Base-by-base conservation (phyloP, 2,888 invertebrate species). In the Diplazon laetatorius region DNA sequence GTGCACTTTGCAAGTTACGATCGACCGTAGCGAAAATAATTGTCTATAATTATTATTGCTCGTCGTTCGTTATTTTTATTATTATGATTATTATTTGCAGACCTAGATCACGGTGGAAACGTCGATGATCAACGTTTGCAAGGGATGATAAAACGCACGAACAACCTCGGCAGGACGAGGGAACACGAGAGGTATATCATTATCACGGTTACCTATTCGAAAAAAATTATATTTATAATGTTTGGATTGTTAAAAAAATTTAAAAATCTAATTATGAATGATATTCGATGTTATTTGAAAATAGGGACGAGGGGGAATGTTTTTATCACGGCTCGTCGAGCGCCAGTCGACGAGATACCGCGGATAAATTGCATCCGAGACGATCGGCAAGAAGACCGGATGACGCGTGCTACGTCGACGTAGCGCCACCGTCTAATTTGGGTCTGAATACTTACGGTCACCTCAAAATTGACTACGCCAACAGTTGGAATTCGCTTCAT, bases 401-500 rank as follows among this genome's bases (percentile, higher is more conserved):
- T 30, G 75, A 77, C 65, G 72, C 80, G 5, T 84, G 84, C 57
- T 85, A 85, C 72, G 75, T 83, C 37, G 85, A 86, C 62, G 82
- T 86, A 63, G 72, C 83, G 42, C 91, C 93, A 68, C 93, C 94
- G 2, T 92, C 93, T 59, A 94, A 94, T 89, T 94, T 96, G 90
- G 95, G 95, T 81, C 91, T 96, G 77, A 96, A 95, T 86, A 94
- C 94, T 85, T 95, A 96, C 87, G 96, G 96, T 68, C 94, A 96
- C 85, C 92, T 96, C 59, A 95, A 96, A 91, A 96, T 96, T 83
- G 96, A 96, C 89, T 96, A 96, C 87, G 95, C 95, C 1, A 95
- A 94, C 91, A 96, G 95, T 91, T 96, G 96, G 96, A 95, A 95
- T 90, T 95, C 95, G 73, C 92, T 96, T 80, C 95, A 96, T 89